Conservation (phyloP, 2,888 invertebrate species). For the Arenicola marina region DNA sequence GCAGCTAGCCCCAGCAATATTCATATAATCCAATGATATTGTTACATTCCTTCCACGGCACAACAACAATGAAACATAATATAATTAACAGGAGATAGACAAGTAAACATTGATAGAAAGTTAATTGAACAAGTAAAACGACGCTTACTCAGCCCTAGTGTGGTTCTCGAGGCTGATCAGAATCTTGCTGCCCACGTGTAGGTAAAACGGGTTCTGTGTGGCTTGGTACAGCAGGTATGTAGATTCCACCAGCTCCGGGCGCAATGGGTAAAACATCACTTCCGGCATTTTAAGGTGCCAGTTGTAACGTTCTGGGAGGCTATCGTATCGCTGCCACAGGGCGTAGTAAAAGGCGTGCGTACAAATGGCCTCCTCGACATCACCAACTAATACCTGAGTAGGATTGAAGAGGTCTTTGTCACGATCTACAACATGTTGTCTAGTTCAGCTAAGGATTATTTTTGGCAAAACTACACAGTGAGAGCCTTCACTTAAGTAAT, state of each 20-base stretch:
- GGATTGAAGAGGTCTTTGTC: no score
- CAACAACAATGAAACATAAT: background rate
- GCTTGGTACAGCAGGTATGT: slow-evolving; percentile 70
- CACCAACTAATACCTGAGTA: slow-evolving; percentile 67
- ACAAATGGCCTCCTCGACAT: slow-evolving; percentile 71
- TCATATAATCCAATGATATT: background rate
- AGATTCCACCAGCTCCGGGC: slow-evolving; percentile 70
- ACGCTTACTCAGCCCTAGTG: slow-evolving; percentile 64
- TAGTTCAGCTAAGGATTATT: no score
- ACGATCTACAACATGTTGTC: no score
- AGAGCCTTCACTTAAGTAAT: no score
- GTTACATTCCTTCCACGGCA: background rate
- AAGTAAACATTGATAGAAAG: no score
- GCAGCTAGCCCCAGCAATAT: background rate
- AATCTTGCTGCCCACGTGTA: slow-evolving; percentile 69
- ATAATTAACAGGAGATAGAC: no score
- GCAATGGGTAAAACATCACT: slow-evolving; percentile 68
- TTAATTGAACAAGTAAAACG: no score
- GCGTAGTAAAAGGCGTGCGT: slow-evolving; percentile 69
- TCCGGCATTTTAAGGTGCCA: slow-evolving; percentile 63
- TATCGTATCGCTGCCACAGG: slow-evolving; percentile 68
- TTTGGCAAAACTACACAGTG: no score
- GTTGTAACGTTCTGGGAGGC: slow-evolving; percentile 64
- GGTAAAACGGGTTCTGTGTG: slow-evolving; percentile 71
- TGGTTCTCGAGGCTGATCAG: slow-evolving; percentile 65